Evolutionary conservation across 2,888 invertebrate species (phyloP), one percentile per base, ranked within the genome.

Genomic region (Caenorhabditis wallacei): DNA sequence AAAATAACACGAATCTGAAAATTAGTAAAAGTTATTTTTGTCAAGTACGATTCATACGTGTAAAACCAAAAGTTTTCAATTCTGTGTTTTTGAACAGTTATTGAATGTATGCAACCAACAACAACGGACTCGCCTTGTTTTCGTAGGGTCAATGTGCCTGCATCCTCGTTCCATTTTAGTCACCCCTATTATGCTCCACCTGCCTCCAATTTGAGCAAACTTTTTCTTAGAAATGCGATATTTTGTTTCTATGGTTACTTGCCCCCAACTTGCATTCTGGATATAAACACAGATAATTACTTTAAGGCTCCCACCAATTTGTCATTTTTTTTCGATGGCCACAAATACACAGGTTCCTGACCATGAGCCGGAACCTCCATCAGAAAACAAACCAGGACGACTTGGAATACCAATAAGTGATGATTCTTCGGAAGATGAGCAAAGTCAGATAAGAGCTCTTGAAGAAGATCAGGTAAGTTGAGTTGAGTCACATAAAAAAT

Each of bases 381-480:
- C 46, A 4, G 46, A 4, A 18, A 7, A 18, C 24, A 35, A 2
- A 61, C 69, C 69, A 1, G 63, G 59, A 22, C 43, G 43, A 4
- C 54, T 79, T 30, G 75, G 75, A 2, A 61, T 57, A 4, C 74
- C 74, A 11, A 83, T 83, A 5, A 83, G 83, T 20, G 83, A 83
- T 24, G 84, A 84, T 7, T 71, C 80, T 0, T 82, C 82, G 0
- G 84, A 75, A 48, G 84, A 84, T 43, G 82, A 82, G 10, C 43
- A 53, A 11, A 70, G 66, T 20, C 70, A 75, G 26, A 82, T 84
- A 26, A 61, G 64, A 20, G 84, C 64, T 4, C 51, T 84, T 1
- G 80, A 84, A n/a, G 82, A 84, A 24, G 84, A 84, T n/a, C 57
- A 70, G 48, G 84, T 82, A 30, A 18, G 69, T 66, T 13, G 4